These are phyloP conservation scores for Rhagium mordax DNA, from an alignment of 2,888 invertebrate species.

Conservation along the genomic window DNA sequence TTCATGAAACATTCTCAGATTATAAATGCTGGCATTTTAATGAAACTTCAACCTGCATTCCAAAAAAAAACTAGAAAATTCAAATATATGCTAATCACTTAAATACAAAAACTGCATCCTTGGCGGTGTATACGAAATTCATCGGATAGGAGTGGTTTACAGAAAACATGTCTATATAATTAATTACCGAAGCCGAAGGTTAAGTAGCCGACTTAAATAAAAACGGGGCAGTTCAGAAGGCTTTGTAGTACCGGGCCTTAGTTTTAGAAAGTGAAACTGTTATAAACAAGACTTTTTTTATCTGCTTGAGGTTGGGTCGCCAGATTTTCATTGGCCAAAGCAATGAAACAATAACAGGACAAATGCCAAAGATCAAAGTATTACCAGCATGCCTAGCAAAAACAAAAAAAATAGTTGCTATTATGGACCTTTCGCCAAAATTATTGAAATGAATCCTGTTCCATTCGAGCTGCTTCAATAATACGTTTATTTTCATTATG, in stretches of 20 bases:
- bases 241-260: not conserved
- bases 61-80: slow-evolving; percentile 9
- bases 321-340: not conserved
- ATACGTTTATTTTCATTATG: not conserved
- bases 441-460: too few relatives aligned
- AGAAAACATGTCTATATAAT: slow-evolving; percentile 2
- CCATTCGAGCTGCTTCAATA: too few relatives aligned
- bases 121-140: slow-evolving; percentile 19
- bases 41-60: slow-evolving; percentile 16
- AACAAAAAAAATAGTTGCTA: too few relatives aligned
- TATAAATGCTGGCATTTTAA: slow-evolving; percentile 26
- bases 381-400: too few relatives aligned
- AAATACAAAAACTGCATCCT: slow-evolving; percentile 25
- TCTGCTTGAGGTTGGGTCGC: not conserved
- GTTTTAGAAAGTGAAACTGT: not conserved
- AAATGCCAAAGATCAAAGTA: too few relatives aligned
- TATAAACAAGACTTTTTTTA: not conserved
- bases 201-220: not conserved
- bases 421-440: too few relatives aligned
- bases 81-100: slow-evolving; percentile 28
- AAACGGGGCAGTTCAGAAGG: not conserved
- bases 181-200: slow-evolving; percentile 17
- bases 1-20: slow-evolving; percentile 12
- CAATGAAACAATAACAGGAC: not conserved
- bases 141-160: slow-evolving; percentile 9